Evolutionary conservation across 23 tunicate genomes (phyloP).

Genomic region (Halocynthia aurantium): DNA sequence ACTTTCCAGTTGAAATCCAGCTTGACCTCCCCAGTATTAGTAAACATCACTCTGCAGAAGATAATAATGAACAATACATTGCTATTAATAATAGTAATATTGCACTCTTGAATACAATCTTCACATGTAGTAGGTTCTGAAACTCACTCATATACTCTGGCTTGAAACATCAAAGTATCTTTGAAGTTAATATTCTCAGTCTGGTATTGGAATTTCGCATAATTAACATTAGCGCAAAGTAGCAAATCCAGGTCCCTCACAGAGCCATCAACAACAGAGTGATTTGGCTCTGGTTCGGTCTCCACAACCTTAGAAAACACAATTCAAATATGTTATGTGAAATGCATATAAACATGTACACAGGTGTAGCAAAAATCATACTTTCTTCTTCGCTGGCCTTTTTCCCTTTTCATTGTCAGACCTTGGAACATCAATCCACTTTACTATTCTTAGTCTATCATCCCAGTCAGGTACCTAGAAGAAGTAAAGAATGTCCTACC

Average conservation of each 20-base stretch:
- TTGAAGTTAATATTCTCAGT: conserved; percentile 65
- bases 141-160: conserved; percentile 76
- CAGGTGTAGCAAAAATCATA: not conserved
- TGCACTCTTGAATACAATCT: not conserved
- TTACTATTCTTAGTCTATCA: conserved; percentile 78
- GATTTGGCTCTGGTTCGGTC: conserved; percentile 78
- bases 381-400: conserved; percentile 62
- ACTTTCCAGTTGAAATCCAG: conserved; percentile 66
- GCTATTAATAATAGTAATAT: not conserved
- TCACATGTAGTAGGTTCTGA: not conserved
- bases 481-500: not conserved
- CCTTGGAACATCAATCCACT: conserved; percentile 65
- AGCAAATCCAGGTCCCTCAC: conserved; percentile 44
- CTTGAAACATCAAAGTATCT: conserved; percentile 86
- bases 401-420: conserved; percentile 30
- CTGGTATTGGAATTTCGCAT: conserved; percentile 60
- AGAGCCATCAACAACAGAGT: conserved; percentile 49
- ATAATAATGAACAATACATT: not conserved
- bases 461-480: conserved; percentile 87
- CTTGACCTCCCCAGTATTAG: conserved; percentile 63
- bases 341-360: not conserved
- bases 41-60: conserved; percentile 39
- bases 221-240: conserved; percentile 59
- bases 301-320: conserved; percentile 55
- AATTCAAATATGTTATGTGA: not conserved